Conservation (phyloP, 2,113 vertebrate genomes). For the Malurus elegans region DNA sequence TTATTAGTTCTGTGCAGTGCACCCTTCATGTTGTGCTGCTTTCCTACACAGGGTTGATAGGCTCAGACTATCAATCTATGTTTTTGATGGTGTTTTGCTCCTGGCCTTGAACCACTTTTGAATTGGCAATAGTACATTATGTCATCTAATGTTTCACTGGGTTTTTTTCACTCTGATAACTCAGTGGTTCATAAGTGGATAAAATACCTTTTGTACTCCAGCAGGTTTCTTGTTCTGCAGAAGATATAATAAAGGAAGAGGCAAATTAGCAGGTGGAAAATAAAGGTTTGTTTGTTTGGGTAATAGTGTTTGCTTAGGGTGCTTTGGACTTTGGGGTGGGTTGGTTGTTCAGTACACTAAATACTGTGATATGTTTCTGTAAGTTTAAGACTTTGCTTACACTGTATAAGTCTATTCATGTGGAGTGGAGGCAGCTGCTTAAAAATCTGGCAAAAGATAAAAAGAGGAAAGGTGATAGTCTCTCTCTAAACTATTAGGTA, state of each 20-base stretch:
- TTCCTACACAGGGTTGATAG: not conserved
- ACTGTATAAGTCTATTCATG: not conserved
- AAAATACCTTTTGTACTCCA: not conserved
- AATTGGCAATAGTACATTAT: not conserved
- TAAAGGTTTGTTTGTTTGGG: not conserved
- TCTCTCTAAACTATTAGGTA: not conserved
- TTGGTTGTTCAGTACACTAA: not conserved
- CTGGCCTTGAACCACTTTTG: not conserved
- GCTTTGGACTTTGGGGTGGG: not conserved
- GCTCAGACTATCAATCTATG: rapidly evolving
- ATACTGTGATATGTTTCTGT: not conserved
- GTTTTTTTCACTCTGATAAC: not conserved
- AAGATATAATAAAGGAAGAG: not conserved
- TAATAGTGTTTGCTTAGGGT: not conserved
- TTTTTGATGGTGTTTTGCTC: not conserved
- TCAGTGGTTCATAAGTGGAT: not conserved
- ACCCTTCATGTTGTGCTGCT: not conserved
- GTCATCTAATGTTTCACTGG: not conserved
- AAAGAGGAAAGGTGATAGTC: not conserved
- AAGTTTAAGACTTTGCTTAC: not conserved
- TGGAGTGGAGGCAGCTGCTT: not conserved
- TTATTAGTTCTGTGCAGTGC: not conserved
- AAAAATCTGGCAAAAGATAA: not conserved
- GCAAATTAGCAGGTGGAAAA: not conserved
- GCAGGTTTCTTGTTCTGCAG: not conserved